These are phyloP conservation scores for Alsophila aescularia DNA, from an alignment of 2,888 invertebrate genomes.

Conservation along the genomic window DNA sequence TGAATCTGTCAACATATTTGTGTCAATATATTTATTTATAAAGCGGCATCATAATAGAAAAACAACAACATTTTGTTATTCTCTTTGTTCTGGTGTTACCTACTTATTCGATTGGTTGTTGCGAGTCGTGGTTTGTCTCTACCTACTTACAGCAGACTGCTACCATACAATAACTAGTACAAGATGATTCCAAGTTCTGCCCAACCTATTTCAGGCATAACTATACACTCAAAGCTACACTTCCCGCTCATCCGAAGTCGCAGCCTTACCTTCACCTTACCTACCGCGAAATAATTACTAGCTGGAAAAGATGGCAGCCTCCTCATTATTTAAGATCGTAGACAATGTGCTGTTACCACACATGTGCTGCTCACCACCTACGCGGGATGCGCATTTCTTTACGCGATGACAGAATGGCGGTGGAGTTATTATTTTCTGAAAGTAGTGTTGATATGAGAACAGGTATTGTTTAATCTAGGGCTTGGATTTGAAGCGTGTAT, in stretches of 20 bases:
- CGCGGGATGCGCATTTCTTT: constrained; percentile 35
- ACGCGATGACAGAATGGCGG: constrained; percentile 33
- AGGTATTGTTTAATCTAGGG: constrained; percentile 17
- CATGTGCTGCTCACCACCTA: constrained; percentile 1
- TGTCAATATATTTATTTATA: no score
- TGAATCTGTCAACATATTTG: no score
- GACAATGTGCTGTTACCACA: constrained; percentile 53
- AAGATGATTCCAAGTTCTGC: no score
- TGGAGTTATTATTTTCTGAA: constrained; percentile 24
- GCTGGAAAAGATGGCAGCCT: constrained; percentile 67
- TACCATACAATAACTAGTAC: not conserved
- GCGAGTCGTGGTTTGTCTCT: no score
- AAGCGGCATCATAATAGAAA: no score
- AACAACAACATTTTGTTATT: no score
- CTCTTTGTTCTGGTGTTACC: no score
- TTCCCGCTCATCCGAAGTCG: constrained; percentile 7
- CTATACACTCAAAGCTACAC: not conserved
- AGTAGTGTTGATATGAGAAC: constrained; percentile 22
- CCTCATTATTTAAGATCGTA: constrained; percentile 70
- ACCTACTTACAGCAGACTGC: no score
- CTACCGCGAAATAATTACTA: constrained; percentile 70
- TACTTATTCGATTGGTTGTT: no score
- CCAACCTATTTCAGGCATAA: no score
- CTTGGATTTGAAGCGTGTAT: constrained; percentile 6
- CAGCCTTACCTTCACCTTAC: constrained; percentile 30